A percentile compares a stretch with the other conserved stretches of the same genome.
Conservation (phyloP, 2,113 vertebrate genomes). For the Pygoscelis adeliae region DNA sequence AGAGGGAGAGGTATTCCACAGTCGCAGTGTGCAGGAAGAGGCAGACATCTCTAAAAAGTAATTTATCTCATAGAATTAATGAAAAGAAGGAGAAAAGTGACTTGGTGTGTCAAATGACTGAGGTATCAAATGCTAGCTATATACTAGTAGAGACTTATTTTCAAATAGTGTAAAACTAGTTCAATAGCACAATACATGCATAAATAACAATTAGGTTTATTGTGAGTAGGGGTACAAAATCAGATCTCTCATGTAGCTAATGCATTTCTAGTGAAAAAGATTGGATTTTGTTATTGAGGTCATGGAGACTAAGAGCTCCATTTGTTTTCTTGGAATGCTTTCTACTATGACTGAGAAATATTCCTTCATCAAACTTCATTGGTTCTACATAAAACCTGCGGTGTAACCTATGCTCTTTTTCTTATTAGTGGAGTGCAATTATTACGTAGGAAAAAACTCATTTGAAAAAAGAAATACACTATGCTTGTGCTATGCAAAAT, state of each 20-base stretch:
- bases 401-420: background rate
- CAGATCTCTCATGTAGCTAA: background rate
- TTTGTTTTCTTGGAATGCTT: background rate
- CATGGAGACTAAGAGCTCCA: fast-evolving
- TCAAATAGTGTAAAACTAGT: background rate
- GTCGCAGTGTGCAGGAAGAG: background rate
- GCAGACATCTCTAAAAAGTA: background rate
- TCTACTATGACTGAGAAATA: background rate
- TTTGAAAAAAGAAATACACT: background rate
- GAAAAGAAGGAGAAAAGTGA: background rate
- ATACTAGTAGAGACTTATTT: background rate
- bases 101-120: background rate
- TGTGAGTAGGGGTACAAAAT: background rate
- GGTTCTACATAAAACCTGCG: background rate
- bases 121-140: background rate
- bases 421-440: background rate
- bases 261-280: background rate
- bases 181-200: background rate
- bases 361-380: background rate
- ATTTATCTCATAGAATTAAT: background rate
- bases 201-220: background rate
- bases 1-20: background rate
- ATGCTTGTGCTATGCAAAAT: background rate
- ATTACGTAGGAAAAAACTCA: background rate
- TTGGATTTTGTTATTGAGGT: background rate